Percentiles rank a stretch among this genome's conserved stretches.
Conservation (phyloP, 2,113 vertebrate genomes). For the Meriones unguiculatus region DNA sequence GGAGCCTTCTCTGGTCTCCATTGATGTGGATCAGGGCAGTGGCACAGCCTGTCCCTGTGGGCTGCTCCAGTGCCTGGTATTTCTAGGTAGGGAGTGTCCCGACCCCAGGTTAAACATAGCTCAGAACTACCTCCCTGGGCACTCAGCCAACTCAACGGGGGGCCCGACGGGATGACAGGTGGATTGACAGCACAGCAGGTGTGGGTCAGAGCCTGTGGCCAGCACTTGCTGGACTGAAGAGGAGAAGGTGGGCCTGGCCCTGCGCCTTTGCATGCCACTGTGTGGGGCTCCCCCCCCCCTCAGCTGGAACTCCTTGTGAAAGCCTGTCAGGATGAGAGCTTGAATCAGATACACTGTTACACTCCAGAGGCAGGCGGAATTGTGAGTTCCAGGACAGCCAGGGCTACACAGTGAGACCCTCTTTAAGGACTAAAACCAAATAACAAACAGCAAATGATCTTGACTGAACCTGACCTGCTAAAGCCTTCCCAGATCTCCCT, state of each 20-base stretch:
- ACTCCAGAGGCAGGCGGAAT: too few species aligned
- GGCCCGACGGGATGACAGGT: background rate
- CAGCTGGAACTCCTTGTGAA: background rate
- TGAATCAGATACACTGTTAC: background rate
- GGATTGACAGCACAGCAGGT: background rate
- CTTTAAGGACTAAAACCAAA: background rate
- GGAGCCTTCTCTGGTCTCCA: background rate
- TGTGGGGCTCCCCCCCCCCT: background rate
- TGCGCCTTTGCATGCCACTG: background rate
- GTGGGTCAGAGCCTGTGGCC: background rate
- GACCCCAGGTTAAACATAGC: background rate
- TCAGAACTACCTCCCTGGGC: background rate
- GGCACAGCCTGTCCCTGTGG: background rate
- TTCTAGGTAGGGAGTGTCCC: background rate
- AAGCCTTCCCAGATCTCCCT: background rate
- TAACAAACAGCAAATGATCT: background rate
- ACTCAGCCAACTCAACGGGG: background rate
- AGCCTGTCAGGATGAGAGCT: background rate
- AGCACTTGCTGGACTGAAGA: background rate
- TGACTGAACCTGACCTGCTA: background rate
- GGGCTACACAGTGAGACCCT: background rate
- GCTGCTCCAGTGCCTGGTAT: background rate
- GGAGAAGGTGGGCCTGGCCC: background rate
- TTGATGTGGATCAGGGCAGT: background rate
- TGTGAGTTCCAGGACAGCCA: background rate